phyloP scores from a whole-genome alignment of 2,113 vertebrate species.

The Fulmarus glacialis region DNA sequence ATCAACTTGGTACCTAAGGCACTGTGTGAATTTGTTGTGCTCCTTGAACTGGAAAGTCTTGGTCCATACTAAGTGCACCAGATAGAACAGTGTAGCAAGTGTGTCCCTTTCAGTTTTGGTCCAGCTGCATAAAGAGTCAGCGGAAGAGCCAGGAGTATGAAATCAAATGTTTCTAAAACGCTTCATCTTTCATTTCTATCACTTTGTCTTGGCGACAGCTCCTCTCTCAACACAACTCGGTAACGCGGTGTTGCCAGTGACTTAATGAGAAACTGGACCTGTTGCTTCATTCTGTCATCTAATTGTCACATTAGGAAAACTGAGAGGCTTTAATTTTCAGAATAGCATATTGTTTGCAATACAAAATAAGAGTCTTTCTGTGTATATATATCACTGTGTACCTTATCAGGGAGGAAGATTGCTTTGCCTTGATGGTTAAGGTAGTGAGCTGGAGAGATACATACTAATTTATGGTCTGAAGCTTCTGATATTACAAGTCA shows the following conservation, averaged over 20 bases:
- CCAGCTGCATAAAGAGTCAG: not conserved
- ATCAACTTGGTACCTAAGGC: not conserved
- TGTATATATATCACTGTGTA: not conserved
- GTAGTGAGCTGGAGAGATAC: not conserved
- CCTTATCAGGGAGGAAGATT: not conserved
- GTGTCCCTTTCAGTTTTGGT: not conserved
- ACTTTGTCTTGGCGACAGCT: not conserved
- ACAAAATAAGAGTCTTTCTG: not conserved
- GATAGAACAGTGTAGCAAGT: not conserved
- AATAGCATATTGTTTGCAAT: not conserved
- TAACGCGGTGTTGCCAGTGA: not conserved
- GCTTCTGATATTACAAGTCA: not conserved
- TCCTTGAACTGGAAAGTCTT: not conserved
- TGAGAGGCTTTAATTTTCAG: not conserved
- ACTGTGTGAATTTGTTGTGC: not conserved
- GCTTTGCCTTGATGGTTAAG: not conserved
- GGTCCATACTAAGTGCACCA: not conserved
- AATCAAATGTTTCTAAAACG: not conserved
- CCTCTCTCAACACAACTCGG: not conserved
- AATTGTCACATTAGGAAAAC: not conserved
- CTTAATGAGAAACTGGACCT: not conserved
- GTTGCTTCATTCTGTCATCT: not conserved
- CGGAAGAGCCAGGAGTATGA: not conserved
- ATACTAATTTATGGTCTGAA: not conserved
- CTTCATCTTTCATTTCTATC: not conserved